These are phyloP conservation scores for Boloria selene DNA, from an alignment of 2,888 invertebrate species.

Conservation along the genomic window DNA sequence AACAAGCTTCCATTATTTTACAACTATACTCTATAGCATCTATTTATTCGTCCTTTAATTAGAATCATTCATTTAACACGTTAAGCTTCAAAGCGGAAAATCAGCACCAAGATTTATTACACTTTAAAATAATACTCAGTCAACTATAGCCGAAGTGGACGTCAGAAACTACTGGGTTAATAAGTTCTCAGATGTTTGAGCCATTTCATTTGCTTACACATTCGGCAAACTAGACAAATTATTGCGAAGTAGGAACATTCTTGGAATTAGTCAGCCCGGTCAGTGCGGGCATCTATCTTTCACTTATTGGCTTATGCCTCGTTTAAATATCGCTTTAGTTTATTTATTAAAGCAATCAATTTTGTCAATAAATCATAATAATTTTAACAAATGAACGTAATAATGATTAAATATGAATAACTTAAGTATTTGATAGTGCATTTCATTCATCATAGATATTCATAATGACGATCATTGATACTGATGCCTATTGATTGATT, in stretches of 20 bases:
- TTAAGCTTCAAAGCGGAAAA: constrained; percentile 34
- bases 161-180: constrained; percentile 56
- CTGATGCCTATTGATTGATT: too few species aligned
- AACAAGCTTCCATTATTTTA: constrained; percentile 5
- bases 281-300: constrained; percentile 58
- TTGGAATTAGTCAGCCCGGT: constrained; percentile 57
- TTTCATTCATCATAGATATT: too few species aligned
- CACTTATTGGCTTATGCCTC: constrained; percentile 47
- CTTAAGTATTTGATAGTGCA: too few species aligned
- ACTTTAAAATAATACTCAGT: constrained; percentile 48
- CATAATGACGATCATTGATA: too few species aligned
- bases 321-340: constrained; percentile 13
- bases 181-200: constrained; percentile 58
- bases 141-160: constrained; percentile 44
- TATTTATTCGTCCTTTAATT: constrained; percentile 14
- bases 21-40: neutral
- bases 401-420: too few species aligned
- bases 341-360: constrained; percentile 8
- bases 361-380: neutral
- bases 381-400: too few species aligned
- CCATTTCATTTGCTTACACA: constrained; percentile 62
- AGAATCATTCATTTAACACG: constrained; percentile 21
- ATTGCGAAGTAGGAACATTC: constrained; percentile 62
- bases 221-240: constrained; percentile 63
- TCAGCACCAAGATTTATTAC: constrained; percentile 50